phyloP scores from a whole-genome alignment of 1,140 invertebrate genomes.

The Metopolophium dirhodum region DNA sequence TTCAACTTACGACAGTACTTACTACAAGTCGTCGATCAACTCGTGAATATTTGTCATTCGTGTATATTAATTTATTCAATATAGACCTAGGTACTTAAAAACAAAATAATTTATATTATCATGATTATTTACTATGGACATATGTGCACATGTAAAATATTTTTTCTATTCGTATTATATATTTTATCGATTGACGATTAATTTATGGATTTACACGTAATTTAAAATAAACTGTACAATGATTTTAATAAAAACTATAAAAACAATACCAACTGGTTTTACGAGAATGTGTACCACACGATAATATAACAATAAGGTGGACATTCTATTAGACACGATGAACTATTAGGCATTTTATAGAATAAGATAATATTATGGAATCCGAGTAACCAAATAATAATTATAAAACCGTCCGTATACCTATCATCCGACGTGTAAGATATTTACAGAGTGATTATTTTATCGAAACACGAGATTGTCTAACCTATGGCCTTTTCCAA shows the following conservation, averaged over 20 bases:
- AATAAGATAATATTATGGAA: too few relatives aligned
- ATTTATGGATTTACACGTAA: background rate
- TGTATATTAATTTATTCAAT: background rate
- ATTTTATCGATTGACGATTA: background rate
- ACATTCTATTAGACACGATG: too few relatives aligned
- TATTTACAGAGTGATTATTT: background rate
- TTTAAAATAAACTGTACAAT: background rate
- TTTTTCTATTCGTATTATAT: background rate
- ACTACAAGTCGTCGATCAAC: constrained; percentile 1
- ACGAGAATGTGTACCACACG: background rate
- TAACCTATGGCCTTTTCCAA: background rate
- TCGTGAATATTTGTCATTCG: background rate
- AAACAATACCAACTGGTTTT: background rate
- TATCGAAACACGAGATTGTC: background rate
- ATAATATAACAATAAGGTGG: background rate
- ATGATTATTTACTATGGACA: background rate
- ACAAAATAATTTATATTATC: background rate
- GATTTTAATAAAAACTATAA: background rate
- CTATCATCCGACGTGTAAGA: background rate
- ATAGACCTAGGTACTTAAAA: background rate
- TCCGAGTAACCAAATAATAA: too few relatives aligned
- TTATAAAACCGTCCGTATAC: too few relatives aligned
- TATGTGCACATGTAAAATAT: background rate
- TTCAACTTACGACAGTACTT: background rate
- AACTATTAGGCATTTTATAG: too few relatives aligned